These are phyloP conservation scores for Streblospio benedicti DNA, from an alignment of 1,140 invertebrate species.

Conservation along the genomic window DNA sequence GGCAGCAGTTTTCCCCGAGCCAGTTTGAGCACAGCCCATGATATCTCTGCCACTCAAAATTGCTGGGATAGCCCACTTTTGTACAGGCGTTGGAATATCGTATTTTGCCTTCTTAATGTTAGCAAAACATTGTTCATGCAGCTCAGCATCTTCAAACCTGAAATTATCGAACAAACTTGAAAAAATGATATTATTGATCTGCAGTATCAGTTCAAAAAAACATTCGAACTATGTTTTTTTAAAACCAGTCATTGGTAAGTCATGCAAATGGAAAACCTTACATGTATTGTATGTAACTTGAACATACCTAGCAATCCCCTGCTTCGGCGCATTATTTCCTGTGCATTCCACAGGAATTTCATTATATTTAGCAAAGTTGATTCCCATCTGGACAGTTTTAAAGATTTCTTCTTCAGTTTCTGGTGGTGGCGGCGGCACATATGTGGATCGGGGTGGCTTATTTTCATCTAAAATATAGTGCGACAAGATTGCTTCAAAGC, in stretches of 20 bases:
- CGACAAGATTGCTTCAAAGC: too few species aligned
- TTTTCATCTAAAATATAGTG: not conserved
- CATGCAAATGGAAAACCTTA: not conserved
- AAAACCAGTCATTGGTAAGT: not conserved
- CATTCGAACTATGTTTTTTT: not conserved
- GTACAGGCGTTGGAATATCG: slow-evolving; percentile 80
- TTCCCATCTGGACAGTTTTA: slow-evolving; percentile 63
- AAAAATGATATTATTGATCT: not conserved
- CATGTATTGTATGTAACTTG: too few species aligned
- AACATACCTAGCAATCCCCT: slow-evolving; percentile 11
- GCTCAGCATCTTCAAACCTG: slow-evolving; percentile 61
- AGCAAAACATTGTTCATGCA: slow-evolving; percentile 59
- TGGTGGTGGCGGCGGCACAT: slow-evolving; percentile 66
- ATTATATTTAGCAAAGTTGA: slow-evolving; percentile 83
- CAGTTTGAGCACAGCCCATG: slow-evolving; percentile 96
- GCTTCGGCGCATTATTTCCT: slow-evolving; percentile 56
- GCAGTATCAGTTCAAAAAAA: not conserved
- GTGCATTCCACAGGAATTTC: slow-evolving; percentile 68
- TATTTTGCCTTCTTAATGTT: slow-evolving; percentile 79
- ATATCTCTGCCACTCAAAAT: slow-evolving; percentile 71
- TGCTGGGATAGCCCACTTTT: slow-evolving; percentile 80
- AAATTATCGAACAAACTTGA: not conserved
- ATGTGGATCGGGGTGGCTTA: slow-evolving; percentile 41
- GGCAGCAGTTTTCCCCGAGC: slow-evolving; percentile 92
- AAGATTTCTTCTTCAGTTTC: slow-evolving; percentile 59